Conservation (phyloP, 37 sponge, comb jelly and placozoan genomes). For the Cliona cf. orientalis region DNA sequence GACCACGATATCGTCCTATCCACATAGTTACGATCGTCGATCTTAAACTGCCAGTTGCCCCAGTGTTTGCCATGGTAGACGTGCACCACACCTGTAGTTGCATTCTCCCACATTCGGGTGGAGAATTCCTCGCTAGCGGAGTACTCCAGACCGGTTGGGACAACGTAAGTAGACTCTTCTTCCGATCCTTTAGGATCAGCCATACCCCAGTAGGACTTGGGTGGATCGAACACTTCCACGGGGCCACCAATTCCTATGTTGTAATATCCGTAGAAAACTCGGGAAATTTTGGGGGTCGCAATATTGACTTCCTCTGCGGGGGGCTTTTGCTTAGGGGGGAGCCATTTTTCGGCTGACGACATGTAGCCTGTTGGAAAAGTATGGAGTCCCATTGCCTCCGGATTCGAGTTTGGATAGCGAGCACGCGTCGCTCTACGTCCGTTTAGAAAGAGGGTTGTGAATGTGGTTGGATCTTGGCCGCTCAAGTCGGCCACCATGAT, state of each 20-base stretch:
- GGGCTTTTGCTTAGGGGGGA: neutral
- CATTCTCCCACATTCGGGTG: slow-evolving; percentile 50
- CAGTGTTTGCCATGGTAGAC: slow-evolving; percentile 55
- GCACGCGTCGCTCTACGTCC: slow-evolving; percentile 57
- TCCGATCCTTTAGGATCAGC: slow-evolving; percentile 19
- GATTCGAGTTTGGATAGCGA: slow-evolving; percentile 64
- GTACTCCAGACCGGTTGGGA: slow-evolving; percentile 15
- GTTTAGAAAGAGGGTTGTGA: slow-evolving; percentile 39
- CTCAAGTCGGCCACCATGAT: slow-evolving; percentile 36
- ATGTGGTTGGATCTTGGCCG: slow-evolving; percentile 27
- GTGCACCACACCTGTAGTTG: slow-evolving; percentile 62
- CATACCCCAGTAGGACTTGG: slow-evolving; percentile 56
- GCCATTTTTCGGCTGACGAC: slow-evolving; percentile 20
- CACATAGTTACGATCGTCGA: slow-evolving; percentile 26
- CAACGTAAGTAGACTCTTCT: neutral
- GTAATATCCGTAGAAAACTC: slow-evolving; percentile 31
- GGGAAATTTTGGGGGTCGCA: slow-evolving; percentile 1
- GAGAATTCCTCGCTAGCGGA: slow-evolving; percentile 23
- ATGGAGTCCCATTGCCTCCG: slow-evolving; percentile 53
- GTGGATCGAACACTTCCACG: slow-evolving; percentile 45
- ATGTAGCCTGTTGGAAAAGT: slow-evolving; percentile 54
- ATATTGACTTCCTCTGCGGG: slow-evolving; percentile 20
- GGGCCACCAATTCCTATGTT: slow-evolving; percentile 57
- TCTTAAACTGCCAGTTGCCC: slow-evolving; percentile 63
- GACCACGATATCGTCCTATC: slow-evolving; percentile 23